A percentile compares a stretch with the other conserved stretches of the same genome.
Conservation (phyloP, 2,888 invertebrate genomes). For the Tethea ocularis region DNA sequence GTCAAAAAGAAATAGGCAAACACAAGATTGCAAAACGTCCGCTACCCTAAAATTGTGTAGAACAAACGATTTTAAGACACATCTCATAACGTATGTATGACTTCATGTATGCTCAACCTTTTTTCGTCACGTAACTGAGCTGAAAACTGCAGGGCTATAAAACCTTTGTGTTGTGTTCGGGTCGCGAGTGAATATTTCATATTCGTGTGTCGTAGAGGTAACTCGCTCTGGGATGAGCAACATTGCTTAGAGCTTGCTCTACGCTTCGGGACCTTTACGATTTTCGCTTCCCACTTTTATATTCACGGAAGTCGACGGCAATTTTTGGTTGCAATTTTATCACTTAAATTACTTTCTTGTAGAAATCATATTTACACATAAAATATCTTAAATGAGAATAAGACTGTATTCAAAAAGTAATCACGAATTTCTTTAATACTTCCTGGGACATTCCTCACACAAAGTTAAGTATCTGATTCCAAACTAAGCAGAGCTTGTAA, state of each 20-base stretch:
- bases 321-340: neutral
- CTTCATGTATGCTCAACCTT: neutral
- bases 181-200: constrained; percentile 30
- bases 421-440: too few species aligned
- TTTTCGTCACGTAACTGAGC: constrained; percentile 18
- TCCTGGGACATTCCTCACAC: too few species aligned
- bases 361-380: neutral
- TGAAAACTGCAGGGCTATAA: constrained; percentile 23
- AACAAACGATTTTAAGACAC: neutral
- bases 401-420: too few species aligned
- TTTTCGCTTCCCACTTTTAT: neutral
- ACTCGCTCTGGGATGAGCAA: neutral
- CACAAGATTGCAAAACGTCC: neutral
- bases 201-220: constrained; percentile 13
- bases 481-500: too few species aligned
- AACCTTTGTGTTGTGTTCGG: constrained; percentile 21
- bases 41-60: neutral
- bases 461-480: too few species aligned
- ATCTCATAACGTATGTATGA: constrained; percentile 9
- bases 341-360: neutral
- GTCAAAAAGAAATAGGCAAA: neutral
- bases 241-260: neutral
- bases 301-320: neutral
- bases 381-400: neutral
- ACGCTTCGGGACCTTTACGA: neutral